These are phyloP conservation scores for Heterodera filipjevi DNA, from an alignment of 2,888 invertebrate genomes.

Conservation along the genomic window DNA sequence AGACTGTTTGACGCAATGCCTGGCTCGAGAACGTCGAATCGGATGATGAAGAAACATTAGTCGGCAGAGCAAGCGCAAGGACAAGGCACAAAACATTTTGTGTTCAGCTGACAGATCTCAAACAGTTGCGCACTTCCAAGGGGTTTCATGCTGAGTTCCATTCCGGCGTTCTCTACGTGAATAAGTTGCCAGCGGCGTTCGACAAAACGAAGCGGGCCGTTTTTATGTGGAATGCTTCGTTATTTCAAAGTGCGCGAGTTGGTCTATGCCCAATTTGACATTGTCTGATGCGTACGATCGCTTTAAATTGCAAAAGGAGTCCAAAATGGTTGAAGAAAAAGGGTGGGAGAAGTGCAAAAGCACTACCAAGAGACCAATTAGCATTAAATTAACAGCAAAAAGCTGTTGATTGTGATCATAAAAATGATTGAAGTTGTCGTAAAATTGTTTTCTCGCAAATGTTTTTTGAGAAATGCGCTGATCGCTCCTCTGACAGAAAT, in stretches of 20 bases:
- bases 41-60: constrained; percentile 60
- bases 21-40: constrained; percentile 50
- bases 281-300: constrained; percentile 73
- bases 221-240: constrained; percentile 87
- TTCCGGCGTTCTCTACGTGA: constrained; percentile 89
- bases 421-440: no score
- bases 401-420: no score
- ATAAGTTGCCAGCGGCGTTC: constrained; percentile 86
- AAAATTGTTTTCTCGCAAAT: no score
- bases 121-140: constrained; percentile 70
- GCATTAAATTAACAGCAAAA: no score
- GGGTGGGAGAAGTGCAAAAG: no score
- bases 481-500: neutral
- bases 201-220: constrained; percentile 86
- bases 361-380: no score
- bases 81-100: neutral
- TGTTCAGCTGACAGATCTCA: constrained; percentile 79
- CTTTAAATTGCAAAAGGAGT: neutral
- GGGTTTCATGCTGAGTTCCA: constrained; percentile 75
- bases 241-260: constrained; percentile 87
- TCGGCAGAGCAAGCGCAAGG: no score
- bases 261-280: constrained; percentile 93
- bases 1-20: constrained; percentile 47
- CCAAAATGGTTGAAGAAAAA: neutral
- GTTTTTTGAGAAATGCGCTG: neutral